Evolutionary conservation across 92 coral and sea anemone genomes (phyloP), one percentile per base, ranked within the genome.

Genomic region (Meandrina meandrites): DNA sequence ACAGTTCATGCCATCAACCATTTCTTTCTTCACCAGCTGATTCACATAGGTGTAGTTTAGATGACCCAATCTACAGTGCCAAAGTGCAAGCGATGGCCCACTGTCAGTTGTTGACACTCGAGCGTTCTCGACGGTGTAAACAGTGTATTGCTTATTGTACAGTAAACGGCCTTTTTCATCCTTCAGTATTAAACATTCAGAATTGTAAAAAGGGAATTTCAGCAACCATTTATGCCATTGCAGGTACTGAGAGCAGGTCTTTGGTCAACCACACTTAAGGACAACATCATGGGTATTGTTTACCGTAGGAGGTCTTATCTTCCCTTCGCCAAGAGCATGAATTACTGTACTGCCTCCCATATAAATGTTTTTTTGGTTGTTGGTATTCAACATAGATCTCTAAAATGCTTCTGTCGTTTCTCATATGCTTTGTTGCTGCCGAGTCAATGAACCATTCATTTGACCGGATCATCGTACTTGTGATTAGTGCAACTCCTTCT

Each of bases 381-480:
- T 90, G 40, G 87, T 84, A 90, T 66, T 80, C 56, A 37, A 88
- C 80, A 81, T 68, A 92, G 64, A 86, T 69, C 88, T 32, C 22
- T 37, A 90, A 81, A 57, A 88, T 74, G 45, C 76, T 64, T 70
- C 79, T 84, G 51, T 91, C 86, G 19, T 5, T 72, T 57, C 88
- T 90, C 90, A 81, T 90, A 48, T 90, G 93, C 64, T 87, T 90
- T 28, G 90, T 86, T 15, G 93, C 93, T 67, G 84, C 91, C 18
- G 84, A 81, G 80, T 91, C 91, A 64, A 90, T 87, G 71, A 87
- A 87, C 93, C 93, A 91, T 86, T 74, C 53, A 85, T n/a, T n/a
- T n/a, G n/a, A n/a, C n/a, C n/a, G n/a, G n/a, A n/a, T n/a, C n/a
- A n/a, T n/a, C n/a, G n/a, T n/a, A n/a, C n/a, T n/a, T n/a, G n/a